These are phyloP conservation scores for Numenius phaeopus DNA, from an alignment of 2,797 vertebrate genomes.

Conservation along the genomic window DNA sequence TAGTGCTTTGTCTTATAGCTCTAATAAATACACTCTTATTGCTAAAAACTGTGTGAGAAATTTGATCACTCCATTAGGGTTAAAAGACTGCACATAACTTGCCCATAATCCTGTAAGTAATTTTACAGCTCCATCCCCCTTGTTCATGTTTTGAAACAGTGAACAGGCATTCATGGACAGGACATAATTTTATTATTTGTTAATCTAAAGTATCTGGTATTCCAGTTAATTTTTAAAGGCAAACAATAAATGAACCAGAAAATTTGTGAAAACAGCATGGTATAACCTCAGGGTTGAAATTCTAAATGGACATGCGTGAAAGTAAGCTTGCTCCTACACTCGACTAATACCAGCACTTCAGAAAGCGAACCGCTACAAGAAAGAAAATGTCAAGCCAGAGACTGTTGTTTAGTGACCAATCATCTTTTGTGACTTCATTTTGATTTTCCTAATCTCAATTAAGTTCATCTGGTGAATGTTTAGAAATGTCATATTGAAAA, in stretches of 20 bases:
- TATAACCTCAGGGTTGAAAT: not conserved
- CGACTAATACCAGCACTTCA: not conserved
- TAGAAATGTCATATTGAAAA: not conserved
- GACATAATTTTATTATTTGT: not conserved
- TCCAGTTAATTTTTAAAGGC: not conserved
- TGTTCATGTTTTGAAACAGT: not conserved
- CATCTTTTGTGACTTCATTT: not conserved
- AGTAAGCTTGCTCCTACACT: not conserved
- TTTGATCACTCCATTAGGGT: not conserved
- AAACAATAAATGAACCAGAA: not conserved
- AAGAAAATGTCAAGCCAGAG: not conserved
- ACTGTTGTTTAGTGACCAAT: not conserved
- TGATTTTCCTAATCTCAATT: not conserved
- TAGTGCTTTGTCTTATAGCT: conserved; percentile 5
- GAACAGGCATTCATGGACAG: not conserved
- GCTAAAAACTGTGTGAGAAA: not conserved
- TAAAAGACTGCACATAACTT: not conserved
- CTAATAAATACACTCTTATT: not conserved
- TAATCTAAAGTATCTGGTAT: not conserved
- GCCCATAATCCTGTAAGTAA: not conserved
- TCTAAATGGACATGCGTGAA: not conserved
- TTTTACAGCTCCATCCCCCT: not conserved
- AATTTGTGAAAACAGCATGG: not conserved
- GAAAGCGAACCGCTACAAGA: not conserved
- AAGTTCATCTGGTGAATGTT: not conserved